phyloP scores from a whole-genome alignment of 2,113 vertebrate species.

The Mobula birostris region DNA sequence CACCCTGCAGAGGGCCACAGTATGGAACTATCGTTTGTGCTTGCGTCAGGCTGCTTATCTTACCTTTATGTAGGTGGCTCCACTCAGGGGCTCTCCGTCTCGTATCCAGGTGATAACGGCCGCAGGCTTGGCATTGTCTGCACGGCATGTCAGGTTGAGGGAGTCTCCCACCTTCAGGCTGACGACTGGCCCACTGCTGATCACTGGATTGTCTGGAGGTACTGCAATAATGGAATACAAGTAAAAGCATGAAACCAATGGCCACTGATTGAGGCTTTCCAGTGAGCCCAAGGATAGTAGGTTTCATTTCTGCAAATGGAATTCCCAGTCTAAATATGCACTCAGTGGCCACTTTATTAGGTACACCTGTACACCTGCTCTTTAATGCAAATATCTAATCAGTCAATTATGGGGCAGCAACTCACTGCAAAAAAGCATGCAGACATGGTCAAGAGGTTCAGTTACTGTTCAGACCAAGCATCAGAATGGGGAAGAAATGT shows the following conservation, averaged over 20 bases:
- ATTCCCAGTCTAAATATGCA: no score
- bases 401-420: no score
- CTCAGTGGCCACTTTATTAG: no score
- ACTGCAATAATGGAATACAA: slow-evolving; percentile 57
- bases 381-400: no score
- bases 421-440: no score
- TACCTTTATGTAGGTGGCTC: slow-evolving; percentile 96
- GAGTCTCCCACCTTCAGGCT: slow-evolving; percentile 87
- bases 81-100: slow-evolving; percentile 84
- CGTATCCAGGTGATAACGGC: slow-evolving; percentile 93
- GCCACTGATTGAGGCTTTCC: background rate
- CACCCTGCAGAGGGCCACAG: background rate
- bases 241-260: background rate
- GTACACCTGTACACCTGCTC: no score
- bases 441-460: no score
- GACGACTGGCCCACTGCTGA: slow-evolving; percentile 83
- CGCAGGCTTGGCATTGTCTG: slow-evolving; percentile 89
- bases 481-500: no score
- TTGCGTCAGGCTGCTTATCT: slow-evolving; percentile 38
- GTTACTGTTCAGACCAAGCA: no score
- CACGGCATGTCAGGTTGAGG: slow-evolving; percentile 91
- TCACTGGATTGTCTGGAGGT: slow-evolving; percentile 89
- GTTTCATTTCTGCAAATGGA: background rate
- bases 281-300: background rate
- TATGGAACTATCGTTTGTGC: background rate